Conservation (phyloP, 2,797 vertebrate genomes). For the Merluccius polli region DNA sequence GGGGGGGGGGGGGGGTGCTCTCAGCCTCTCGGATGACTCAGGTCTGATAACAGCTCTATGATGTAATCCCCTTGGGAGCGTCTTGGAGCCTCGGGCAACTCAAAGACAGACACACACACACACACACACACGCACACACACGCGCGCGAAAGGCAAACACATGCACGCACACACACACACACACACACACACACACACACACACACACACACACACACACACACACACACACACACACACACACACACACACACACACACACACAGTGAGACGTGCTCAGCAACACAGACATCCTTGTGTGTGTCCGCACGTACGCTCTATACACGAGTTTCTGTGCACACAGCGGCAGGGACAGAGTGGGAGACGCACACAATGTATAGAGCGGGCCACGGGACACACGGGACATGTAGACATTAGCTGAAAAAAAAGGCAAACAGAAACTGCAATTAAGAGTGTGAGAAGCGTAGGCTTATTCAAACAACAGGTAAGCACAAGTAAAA, state of each 20-base stretch:
- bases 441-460: constrained; percentile 31
- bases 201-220: constrained; percentile 25
- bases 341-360: no score
- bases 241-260: not conserved
- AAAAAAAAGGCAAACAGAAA: constrained; percentile 40
- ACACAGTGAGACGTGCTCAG: not conserved
- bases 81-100: constrained; percentile 45
- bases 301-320: not conserved
- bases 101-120: not conserved
- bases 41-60: constrained; percentile 59
- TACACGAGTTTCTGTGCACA: no score
- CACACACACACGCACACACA: no score
- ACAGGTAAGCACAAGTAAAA: constrained; percentile 18
- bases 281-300: not conserved
- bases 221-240: not conserved
- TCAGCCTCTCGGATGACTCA: constrained; percentile 61
- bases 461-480: constrained; percentile 43
- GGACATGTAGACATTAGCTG: constrained; percentile 24
- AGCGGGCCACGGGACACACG: not conserved
- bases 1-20: constrained; percentile 34
- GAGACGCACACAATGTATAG: no score
- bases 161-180: constrained; percentile 10
- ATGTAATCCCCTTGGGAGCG: constrained; percentile 54
- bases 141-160: constrained; percentile 15
- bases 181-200: constrained; percentile 2